Conservation (phyloP, 2,797 vertebrate genomes). For the Triplophysa yarkandensis region DNA sequence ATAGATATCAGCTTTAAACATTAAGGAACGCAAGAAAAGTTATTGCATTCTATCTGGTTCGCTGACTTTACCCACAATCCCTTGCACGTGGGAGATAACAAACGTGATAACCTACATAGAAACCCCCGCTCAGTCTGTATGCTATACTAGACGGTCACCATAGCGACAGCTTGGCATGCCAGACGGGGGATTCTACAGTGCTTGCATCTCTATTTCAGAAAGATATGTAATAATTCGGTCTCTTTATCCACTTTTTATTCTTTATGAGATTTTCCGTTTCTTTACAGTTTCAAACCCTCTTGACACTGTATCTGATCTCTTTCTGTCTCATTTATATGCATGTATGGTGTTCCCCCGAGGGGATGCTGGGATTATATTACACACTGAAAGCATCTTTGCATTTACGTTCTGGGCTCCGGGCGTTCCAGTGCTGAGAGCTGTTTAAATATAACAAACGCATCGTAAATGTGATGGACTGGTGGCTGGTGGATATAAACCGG, state of each 20-base stretch:
- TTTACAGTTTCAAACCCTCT: constrained; percentile 26
- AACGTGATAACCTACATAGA: constrained; percentile 18
- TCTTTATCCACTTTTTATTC: not conserved
- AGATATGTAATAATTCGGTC: constrained; percentile 63
- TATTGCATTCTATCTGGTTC: too few relatives aligned
- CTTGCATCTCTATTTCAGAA: constrained; percentile 65
- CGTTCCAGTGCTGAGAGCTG: constrained; percentile 19
- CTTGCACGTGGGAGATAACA: not conserved
- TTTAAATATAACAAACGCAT: not conserved
- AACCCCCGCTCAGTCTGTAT: constrained; percentile 39
- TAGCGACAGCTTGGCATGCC: constrained; percentile 69
- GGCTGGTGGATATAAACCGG: not conserved
- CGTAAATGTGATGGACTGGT: constrained; percentile 8
- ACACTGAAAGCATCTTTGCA: constrained; percentile 17
- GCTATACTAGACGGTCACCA: constrained; percentile 65
- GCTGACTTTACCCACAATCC: constrained; percentile 53
- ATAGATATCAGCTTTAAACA: too few relatives aligned
- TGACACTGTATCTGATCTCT: constrained; percentile 14
- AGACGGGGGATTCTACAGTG: constrained; percentile 50
- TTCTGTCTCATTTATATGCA: constrained; percentile 36
- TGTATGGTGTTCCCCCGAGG: constrained; percentile 30
- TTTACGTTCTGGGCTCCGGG: not conserved
- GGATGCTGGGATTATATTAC: constrained; percentile 19
- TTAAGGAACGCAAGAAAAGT: too few relatives aligned
- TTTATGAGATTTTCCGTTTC: constrained; percentile 38